Base-by-base conservation (phyloP, 2,797 vertebrate genomes). In the Novumbra hubbsi region DNA sequence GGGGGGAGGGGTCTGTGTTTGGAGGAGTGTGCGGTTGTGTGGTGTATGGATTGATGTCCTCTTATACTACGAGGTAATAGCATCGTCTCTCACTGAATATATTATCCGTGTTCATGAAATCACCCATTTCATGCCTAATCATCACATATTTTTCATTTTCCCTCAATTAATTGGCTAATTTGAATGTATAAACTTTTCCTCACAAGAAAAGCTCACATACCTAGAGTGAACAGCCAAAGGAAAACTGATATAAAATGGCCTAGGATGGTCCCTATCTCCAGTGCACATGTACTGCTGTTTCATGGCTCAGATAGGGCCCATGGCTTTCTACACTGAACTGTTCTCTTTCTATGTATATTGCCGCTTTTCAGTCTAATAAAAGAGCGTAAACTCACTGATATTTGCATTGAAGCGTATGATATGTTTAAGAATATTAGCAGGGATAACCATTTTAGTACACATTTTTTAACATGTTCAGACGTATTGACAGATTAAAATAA, bases 1-100 rank as follows among this genome's bases (percentile, higher is more conserved):
- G 60, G 28, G 21, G 48, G 71, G 48, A 38, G 63, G 60, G 28
- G 17, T 45, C 27, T 72, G 71, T 72, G 34, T 28, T 16, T 72
- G 71, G 41, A 28, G 38, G 34, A 45, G 19, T 41, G 70, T 62
- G 34, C 34, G 30, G 16, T 19, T 19, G 38, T 41, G 21, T 32
- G n/a, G 7, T 63, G 57, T 27, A 30, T 14, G 28, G 60, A 16
- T 63, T 63, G 7, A 24, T 63, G 15, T 14, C 14, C 27, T 63
- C 60, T 63, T 63, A 14, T 30, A 63, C 21, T 63, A 27, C 15
- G 60, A 63, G 15, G 60, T 12, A 63, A 63, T 28, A 63, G 14
- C 60, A 63, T 27, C 30, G 24, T 24, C 28, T 28, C 60, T 63
- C 24, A 63, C 24, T 28, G 24, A 63, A 30, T 17, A 28, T 24